Evolutionary conservation across 1,140 invertebrate species (phyloP).

Genomic region (Hestina assimilis): DNA sequence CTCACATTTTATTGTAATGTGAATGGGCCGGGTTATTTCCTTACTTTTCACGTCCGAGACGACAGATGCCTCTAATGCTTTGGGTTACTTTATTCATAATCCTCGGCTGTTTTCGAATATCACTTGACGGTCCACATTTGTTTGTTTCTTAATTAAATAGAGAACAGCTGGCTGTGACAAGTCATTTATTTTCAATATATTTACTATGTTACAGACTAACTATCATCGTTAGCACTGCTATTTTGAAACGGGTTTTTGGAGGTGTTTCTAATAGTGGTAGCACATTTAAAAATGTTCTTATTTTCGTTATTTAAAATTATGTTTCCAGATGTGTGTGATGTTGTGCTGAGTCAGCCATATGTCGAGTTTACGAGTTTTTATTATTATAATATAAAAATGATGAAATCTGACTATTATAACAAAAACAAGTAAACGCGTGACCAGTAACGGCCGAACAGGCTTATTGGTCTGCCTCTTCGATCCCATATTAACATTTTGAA

Average conservation of each 20-base stretch:
- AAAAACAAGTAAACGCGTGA: neutral
- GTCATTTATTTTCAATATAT: neutral
- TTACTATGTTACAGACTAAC: neutral
- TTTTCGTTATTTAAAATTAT: no score
- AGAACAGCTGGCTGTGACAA: slow-evolving; percentile 6
- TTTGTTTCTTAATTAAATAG: slow-evolving; percentile 23
- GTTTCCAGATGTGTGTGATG: no score
- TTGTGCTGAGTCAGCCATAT: no score
- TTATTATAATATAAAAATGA: no score
- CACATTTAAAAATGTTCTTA: no score
- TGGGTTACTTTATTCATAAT: slow-evolving; percentile 39
- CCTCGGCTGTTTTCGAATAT: slow-evolving; percentile 28
- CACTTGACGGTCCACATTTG: slow-evolving; percentile 9
- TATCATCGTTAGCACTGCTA: no score
- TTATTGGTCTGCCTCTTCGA: neutral
- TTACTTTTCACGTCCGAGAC: slow-evolving; percentile 45
- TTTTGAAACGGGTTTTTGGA: no score
- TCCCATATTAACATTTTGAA: neutral
- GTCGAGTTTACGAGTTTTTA: no score
- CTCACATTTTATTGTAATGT: slow-evolving; percentile 44
- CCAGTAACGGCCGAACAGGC: neutral
- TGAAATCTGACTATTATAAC: neutral
- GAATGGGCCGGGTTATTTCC: slow-evolving; percentile 36
- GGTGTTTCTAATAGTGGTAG: no score
- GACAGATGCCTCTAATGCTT: slow-evolving; percentile 43